These are phyloP conservation scores for Ctenoplectra terminalis DNA, from an alignment of 1,140 invertebrate species.

Conservation along the genomic window DNA sequence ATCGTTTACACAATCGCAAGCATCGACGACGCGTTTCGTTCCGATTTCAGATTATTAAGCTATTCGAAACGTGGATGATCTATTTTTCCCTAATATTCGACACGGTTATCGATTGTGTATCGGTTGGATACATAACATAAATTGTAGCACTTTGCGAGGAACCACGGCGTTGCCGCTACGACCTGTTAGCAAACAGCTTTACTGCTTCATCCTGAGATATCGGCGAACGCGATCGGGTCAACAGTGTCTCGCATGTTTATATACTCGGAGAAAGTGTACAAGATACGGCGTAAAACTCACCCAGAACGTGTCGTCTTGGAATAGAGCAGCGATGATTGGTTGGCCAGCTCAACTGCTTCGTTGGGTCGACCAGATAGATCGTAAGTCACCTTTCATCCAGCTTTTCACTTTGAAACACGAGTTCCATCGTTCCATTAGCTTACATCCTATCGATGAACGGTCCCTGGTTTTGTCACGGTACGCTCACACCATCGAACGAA, in stretches of 20 bases:
- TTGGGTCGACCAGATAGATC: neutral
- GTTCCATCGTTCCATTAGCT: neutral
- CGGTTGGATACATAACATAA: neutral
- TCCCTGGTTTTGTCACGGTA: slow-evolving; percentile 50
- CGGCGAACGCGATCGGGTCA: slow-evolving; percentile 1
- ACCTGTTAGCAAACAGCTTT: slow-evolving; percentile 7
- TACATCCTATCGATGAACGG: neutral
- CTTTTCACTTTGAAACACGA: neutral
- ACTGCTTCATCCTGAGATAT: neutral
- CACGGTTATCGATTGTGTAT: neutral
- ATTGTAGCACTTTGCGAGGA: neutral
- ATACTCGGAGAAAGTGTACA: neutral
- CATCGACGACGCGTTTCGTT: neutral
- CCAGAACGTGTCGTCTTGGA: no score
- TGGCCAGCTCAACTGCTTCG: neutral
- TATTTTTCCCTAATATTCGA: neutral
- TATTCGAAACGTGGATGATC: neutral
- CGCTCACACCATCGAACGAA: slow-evolving; percentile 42
- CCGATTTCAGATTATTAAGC: neutral
- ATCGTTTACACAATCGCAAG: no score
- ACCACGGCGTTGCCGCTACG: neutral
- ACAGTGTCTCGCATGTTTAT: neutral
- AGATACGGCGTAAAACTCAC: neutral
- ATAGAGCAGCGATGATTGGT: neutral
- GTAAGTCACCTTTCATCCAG: neutral